These are phyloP conservation scores for Psilopsiagon aurifrons DNA, from an alignment of 2,113 vertebrate genomes.

Conservation along the genomic window DNA sequence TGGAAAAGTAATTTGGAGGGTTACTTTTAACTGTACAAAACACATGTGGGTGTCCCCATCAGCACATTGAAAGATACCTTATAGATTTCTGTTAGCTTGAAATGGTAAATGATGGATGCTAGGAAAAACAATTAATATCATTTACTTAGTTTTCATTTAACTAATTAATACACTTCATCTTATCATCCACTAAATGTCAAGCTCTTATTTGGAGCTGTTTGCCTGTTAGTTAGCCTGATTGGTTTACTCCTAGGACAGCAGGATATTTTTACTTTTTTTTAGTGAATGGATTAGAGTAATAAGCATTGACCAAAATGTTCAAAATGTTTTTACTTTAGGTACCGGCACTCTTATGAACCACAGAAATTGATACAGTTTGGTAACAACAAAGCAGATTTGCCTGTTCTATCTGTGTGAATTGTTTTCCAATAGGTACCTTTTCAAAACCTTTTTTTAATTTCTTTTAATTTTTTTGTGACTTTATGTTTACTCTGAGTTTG, in stretches of 20 bases:
- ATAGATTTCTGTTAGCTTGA: neutral
- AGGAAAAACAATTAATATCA: neutral
- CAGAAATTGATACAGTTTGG: neutral
- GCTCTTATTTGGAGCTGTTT: neutral
- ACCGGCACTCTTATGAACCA: neutral
- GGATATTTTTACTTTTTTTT: neutral
- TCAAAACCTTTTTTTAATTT: neutral
- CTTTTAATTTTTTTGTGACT: neutral
- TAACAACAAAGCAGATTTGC: neutral
- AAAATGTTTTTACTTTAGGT: neutral
- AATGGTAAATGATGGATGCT: neutral
- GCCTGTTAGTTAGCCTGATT: neutral
- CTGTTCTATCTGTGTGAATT: neutral
- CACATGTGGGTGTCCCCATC: neutral
- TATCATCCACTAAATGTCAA: neutral
- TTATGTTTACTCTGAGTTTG: neutral
- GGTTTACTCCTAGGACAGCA: neutral
- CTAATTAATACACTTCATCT: neutral
- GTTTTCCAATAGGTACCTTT: neutral
- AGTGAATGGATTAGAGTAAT: neutral
- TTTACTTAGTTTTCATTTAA: neutral
- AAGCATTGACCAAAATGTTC: neutral
- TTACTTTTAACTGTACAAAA: neutral
- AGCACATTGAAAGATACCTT: neutral
- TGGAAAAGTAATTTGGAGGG: neutral